Evolutionary conservation across 1,140 invertebrate genomes (phyloP), one percentile per base, ranked within the genome.

Genomic region (Eumeta japonica): DNA sequence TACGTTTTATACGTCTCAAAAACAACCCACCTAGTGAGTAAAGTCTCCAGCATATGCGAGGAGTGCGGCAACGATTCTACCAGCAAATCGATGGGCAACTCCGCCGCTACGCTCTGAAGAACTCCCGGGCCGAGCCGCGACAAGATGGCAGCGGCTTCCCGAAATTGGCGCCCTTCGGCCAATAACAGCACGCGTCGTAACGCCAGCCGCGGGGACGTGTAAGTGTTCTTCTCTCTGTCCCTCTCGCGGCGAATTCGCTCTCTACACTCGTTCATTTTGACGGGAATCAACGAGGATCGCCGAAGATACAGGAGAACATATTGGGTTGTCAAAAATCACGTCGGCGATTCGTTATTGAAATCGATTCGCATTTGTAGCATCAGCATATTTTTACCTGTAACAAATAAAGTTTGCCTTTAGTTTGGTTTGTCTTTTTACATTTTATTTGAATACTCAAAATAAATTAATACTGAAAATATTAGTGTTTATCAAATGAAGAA

Each of bases 51-150:
- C 24, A 95, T 77, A 43, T 88, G 85, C 1, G 93, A 80, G 32
- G 87, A 90, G 58, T 91, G 85, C 2, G 92, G 92, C 66, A 95
- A 78, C 2, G 89, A 83, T 48, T 94, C 91, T 15, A 94, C 83
- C 47, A 95, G 80, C 45, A 92, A 72, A 58, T 94, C 92, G 12
- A 94, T 78, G 0, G 92, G 92, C 37, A 96, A 74, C 43, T 94
- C 90, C 0, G 80, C 71, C 0, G 84, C 79, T 10, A 90, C 85
- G 3, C 80, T 80, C 37, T 82, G 81, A 41, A 93, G 76, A 1
- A 88, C 89, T 1, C 82, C 84, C 19, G 82, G 79, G 10, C 87
- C 87, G 4, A 93, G 70, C 33, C 88, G 78, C 13, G 84, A 78
- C 27, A 94, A 78, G 15, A 92, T 84, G 13, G 82, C 80, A 0